Conservation (phyloP, 35 echinoderm and acorn worm species). For the Apostichopus parvimensis region DNA sequence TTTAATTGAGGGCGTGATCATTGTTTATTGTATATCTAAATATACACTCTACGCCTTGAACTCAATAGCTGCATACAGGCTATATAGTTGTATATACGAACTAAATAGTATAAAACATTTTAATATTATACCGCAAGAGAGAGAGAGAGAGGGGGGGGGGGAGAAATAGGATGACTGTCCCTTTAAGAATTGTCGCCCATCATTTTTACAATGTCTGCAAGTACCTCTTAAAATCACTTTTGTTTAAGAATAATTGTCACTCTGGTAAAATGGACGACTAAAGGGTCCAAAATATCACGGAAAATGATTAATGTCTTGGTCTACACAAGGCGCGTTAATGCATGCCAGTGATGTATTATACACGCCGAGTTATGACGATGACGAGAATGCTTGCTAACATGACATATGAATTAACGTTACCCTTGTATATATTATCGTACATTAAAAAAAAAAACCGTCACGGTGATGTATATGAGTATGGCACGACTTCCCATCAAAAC, state of each 20-base stretch:
- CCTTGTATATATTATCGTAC: too few species aligned
- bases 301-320: slow-evolving; percentile 12
- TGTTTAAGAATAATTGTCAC: slow-evolving; percentile 54
- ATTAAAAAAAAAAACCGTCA: too few species aligned
- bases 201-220: slow-evolving; percentile 35
- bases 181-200: slow-evolving; percentile 19
- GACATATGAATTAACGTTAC: not conserved
- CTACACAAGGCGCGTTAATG: slow-evolving; percentile 20
- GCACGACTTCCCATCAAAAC: too few species aligned
- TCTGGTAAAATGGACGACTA: slow-evolving; percentile 12
- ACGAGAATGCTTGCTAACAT: not conserved
- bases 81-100: too few species aligned
- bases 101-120: too few species aligned
- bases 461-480: too few species aligned
- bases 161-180: not conserved
- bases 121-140: too few species aligned
- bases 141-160: too few species aligned
- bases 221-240: slow-evolving; percentile 49
- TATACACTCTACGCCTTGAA: too few species aligned
- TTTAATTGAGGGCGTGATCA: too few species aligned
- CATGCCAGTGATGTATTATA: not conserved
- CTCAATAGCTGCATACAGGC: too few species aligned
- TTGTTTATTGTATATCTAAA: too few species aligned
- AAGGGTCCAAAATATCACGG: slow-evolving; percentile 25
- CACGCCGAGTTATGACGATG: not conserved